A percentile compares a stretch with the other conserved stretches of the same genome.
Evolutionary conservation across 2,797 vertebrate species (phyloP).

Genomic region (Lerista edwardsae): DNA sequence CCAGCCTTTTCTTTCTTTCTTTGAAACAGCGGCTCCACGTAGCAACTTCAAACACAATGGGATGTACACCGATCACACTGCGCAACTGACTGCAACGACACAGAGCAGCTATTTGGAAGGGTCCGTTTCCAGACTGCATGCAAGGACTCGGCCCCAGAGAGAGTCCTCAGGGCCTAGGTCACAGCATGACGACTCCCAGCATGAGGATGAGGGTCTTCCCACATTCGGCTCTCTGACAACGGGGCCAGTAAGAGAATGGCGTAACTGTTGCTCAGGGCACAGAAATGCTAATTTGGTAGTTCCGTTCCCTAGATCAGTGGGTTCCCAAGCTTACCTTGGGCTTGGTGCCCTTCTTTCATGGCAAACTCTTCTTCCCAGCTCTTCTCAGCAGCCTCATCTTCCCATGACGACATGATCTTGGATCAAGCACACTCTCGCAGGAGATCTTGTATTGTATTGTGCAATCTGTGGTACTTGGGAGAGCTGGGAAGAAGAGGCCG

Average conservation of each 20-base stretch:
- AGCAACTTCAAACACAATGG: conserved; percentile 27
- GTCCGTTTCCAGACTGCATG: conserved; percentile 21
- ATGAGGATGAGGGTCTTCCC: too few species aligned
- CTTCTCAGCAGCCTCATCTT: too few species aligned
- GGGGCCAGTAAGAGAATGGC: not conserved
- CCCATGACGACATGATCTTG: too few species aligned
- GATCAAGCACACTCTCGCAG: too few species aligned
- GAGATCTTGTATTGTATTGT: too few species aligned
- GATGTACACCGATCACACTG: conserved; percentile 27
- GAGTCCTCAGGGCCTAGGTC: not conserved
- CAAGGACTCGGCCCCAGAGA: not conserved
- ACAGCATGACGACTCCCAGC: too few species aligned
- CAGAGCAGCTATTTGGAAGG: conserved; percentile 11
- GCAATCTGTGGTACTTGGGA: too few species aligned
- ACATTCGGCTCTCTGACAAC: not conserved
- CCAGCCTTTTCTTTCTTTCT: conserved; percentile 30
- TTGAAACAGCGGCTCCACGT: conserved; percentile 18
- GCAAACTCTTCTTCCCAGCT: too few species aligned
- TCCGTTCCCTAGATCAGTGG: not conserved
- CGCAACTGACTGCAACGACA: conserved; percentile 7
- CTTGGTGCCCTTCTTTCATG: too few species aligned
- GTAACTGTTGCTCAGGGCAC: too few species aligned
- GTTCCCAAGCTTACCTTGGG: too few species aligned
- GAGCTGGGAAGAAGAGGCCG: too few species aligned
- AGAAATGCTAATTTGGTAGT: not conserved